Base-by-base conservation (phyloP, 1,140 invertebrate genomes). In the Drosophila leontia region DNA sequence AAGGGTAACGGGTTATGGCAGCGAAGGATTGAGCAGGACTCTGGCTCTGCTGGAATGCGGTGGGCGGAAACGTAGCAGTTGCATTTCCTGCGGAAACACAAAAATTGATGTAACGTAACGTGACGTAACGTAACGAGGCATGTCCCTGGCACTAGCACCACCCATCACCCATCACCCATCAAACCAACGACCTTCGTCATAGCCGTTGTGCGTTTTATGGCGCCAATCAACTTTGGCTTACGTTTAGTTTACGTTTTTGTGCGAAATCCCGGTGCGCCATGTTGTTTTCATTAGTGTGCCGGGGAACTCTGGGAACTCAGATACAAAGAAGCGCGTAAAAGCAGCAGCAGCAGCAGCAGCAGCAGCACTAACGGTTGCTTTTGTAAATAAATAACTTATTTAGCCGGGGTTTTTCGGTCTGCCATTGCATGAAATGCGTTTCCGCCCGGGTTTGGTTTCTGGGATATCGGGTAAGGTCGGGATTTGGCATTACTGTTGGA, bases 91-190 rank as follows among this genome's bases (percentile, higher is more conserved):
- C 85, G 84, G 84, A 88, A 88, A 90, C 84, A 88, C 84, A 88
- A 88, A 88, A 88, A 88, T 88, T 88, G 85, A 88, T 88, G 78
- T 90, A 88, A 88, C 84, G 85, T 88, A 88, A 88, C 84, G 85
- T 88, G 85, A 88, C 80, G 84, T 81, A 83, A 87, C 83, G 83
- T 87, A 79, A 78, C 75, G 77, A 79, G 80, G 80, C 77, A 76
- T 83, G 80, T 70, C 80, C 26, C 26, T 62, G 67, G 44, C 80
- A 75, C 63, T 59, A 56, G 68, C 53, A 13, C 61, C 23, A 13
- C 15, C 42, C 47, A 12, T n/a, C n/a, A 13, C 15, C 42, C 47
- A 12, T n/a, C n/a, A 29, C 13, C 37, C 29, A 26, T 45, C 53
- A 53, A 47, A 32, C 35, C 19, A 35, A 70, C 67, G 67, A 70